These are phyloP conservation scores for Dyspetes luteomarginatus DNA, from an alignment of 2,888 invertebrate genomes.

Conservation along the genomic window DNA sequence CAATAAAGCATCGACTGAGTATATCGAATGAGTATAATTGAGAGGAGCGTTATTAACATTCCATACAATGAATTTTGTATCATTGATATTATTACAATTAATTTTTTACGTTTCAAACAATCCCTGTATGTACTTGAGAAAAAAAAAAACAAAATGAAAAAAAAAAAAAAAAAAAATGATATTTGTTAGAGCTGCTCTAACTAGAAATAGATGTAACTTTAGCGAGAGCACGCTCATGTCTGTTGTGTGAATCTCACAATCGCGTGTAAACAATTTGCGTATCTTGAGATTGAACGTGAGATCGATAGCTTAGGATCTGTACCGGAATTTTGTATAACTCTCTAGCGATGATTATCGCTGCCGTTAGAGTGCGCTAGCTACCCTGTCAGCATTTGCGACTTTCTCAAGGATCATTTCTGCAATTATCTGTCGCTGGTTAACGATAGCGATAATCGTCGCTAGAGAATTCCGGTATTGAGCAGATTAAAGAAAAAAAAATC, in stretches of 20 bases:
- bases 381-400: too few species aligned
- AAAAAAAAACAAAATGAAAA: constrained; percentile 6
- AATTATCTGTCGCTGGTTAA: too few species aligned
- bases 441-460: too few species aligned
- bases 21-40: constrained; percentile 63
- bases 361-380: too few species aligned
- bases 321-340: too few species aligned
- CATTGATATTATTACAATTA: constrained; percentile 55
- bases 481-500: constrained; percentile 59
- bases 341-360: too few species aligned
- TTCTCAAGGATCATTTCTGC: too few species aligned
- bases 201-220: constrained; percentile 43
- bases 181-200: constrained; percentile 29
- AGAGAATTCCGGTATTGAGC: too few species aligned
- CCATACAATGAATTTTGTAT: constrained; percentile 60
- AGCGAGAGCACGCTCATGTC: constrained; percentile 42
- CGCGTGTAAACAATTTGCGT: constrained; percentile 49
- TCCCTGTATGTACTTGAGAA: constrained; percentile 57
- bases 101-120: constrained; percentile 44
- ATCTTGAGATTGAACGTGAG: constrained; percentile 60
- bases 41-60: constrained; percentile 57
- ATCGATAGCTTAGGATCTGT: constrained; percentile 80
- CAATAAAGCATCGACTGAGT: constrained; percentile 77
- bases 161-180: constrained; percentile 14
- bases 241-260: constrained; percentile 54